Evolutionary conservation across 35 echinoderm and acorn worm species (phyloP).

Genomic region (Stichopus chloronotus): DNA sequence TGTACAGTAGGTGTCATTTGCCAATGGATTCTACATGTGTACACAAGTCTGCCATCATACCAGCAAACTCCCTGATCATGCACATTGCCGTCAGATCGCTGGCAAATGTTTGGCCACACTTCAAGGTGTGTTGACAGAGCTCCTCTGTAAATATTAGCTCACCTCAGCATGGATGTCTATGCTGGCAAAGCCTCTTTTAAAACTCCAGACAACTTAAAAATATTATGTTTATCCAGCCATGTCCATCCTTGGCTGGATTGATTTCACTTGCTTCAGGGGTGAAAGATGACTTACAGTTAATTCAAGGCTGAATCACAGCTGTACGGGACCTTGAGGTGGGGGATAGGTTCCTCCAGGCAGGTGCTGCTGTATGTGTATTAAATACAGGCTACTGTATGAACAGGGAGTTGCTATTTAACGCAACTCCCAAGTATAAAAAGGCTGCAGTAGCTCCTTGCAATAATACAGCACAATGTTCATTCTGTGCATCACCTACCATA

Average conservation of each 20-base stretch:
- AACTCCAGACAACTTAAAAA: background rate
- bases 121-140: background rate
- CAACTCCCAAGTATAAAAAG: too few species aligned
- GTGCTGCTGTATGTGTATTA: too few species aligned
- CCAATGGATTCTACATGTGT: too few species aligned
- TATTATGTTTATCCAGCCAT: background rate
- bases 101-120: background rate
- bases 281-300: background rate
- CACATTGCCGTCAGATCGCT: background rate
- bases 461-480: too few species aligned
- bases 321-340: background rate
- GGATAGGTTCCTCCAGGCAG: too few species aligned
- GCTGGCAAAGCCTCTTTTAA: background rate
- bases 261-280: background rate
- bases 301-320: background rate
- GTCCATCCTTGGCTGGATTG: background rate
- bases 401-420: too few species aligned
- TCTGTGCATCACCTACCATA: too few species aligned
- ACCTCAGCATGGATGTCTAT: background rate
- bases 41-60: too few species aligned
- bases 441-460: too few species aligned
- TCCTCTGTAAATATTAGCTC: conserved; percentile 2
- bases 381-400: too few species aligned
- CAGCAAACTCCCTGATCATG: too few species aligned
- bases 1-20: too few species aligned